Base-by-base conservation (phyloP, 2,797 vertebrate genomes). In the Helicolenus hilgendorfi region DNA sequence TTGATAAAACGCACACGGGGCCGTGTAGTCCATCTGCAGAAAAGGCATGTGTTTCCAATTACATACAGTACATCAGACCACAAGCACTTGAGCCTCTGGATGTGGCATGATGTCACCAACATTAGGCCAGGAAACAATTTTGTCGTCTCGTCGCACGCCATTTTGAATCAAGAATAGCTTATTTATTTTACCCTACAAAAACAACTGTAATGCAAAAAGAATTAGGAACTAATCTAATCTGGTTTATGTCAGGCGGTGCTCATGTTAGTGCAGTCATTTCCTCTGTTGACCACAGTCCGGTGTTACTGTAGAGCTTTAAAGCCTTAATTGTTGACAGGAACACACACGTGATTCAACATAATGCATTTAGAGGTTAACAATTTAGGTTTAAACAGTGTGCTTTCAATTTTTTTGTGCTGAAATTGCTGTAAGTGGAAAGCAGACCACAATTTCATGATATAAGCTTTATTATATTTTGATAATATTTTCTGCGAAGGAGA, bases 21-120 rank as follows among this genome's bases (percentile, higher is more conserved):
- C 56, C 11, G 29, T 49, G 75, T 70, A 79, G 70, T 36, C 55
- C 73, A 77, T 87, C 79, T 15, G 27, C 65, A 81, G 72, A 72
- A 79, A 75, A 60, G 33, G 38, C 11, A 69, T 83, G 80, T 71
- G 73, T 72, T 94, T 89, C 84, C 79, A 90, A 84, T 94, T 91
- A 85, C 87, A 89, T 67, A 41, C 38, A 41, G 14, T 41, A 74
- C 82, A 86, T 89, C 77, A 79, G 89, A 94, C 90, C 87, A 79
- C 92, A 92, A 76, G 84, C 79, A 86, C 76, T 77, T 81, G 15
- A 60, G 82, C 55, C 84, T 56, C 81, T 84, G 92, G 91, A 94
- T 91, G 90, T 88, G 89, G 83, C 59, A 92, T 96, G 96, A 96
- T 93, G 94, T 97, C 96, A 96, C 81, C 83, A 49, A 77, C 82